Evolutionary conservation across 1,140 invertebrate genomes (phyloP), one percentile per base, ranked within the genome.

Genomic region (Diabrotica undecimpunctata): DNA sequence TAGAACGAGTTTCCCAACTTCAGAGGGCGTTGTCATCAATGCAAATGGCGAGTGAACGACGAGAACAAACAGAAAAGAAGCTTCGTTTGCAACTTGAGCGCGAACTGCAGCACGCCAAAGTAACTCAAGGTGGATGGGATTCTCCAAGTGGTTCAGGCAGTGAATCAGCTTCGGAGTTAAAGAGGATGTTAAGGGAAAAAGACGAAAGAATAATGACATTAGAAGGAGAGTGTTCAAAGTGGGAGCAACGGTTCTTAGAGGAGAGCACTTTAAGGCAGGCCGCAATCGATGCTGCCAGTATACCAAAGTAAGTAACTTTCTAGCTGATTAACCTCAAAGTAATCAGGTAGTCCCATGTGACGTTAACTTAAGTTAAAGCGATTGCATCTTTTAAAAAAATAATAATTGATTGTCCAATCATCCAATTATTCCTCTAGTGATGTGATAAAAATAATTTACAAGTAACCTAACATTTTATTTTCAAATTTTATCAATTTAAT

Each of bases 211-310:
- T 93, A 46, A 90, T 94, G 83, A 84, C 85, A 13, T 78, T 93
- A 36, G 91, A 94, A 78, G 89, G 90, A 5, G 91, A 94, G 74
- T 89, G 90, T 63, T 86, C 90, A 55, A 91, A 93, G 79, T 93
- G 92, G 90, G 92, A 95, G 78, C 92, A 94, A 80, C 85, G 90
- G 54, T 94, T 92, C 79, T 80, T 95, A 7, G 92, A 94, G 78
- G 92, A 95, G 79, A 91, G 87, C 68, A 90, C 92, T 39, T 79
- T 93, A 62, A 81, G 91, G 53, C 92, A 94, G 79, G 89, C 91
- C 51, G 91, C 90, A 25, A 91, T 93, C 53, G 91, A 92, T 76
- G 90, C 90, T 60, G 91, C 91, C 52, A 90, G 90, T 76, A 88
- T 92, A 78, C 90, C 90, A 67, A 93, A 93, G 90, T 92, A 77